These are phyloP conservation scores for Nerophis lumbriciformis DNA, from an alignment of 2,113 vertebrate genomes.

Conservation along the genomic window DNA sequence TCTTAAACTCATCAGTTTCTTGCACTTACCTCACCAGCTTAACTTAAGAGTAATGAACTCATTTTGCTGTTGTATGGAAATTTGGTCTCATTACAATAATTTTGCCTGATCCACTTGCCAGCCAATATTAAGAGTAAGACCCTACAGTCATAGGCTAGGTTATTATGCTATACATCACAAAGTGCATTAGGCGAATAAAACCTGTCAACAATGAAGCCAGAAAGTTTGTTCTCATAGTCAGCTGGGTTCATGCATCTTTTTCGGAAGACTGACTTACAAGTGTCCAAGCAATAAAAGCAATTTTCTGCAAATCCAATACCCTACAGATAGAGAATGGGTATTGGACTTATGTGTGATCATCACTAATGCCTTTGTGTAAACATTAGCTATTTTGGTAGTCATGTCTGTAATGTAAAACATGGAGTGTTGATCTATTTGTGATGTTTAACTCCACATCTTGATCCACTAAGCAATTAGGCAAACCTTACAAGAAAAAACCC, in stretches of 20 bases:
- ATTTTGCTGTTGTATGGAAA: slow-evolving; percentile 81
- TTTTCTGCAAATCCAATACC: slow-evolving; percentile 47
- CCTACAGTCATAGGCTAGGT: slow-evolving; percentile 74
- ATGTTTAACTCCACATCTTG: slow-evolving; percentile 25
- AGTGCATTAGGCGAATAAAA: slow-evolving; percentile 78
- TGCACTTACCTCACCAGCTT: slow-evolving; percentile 72
- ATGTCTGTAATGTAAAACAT: slow-evolving; percentile 25
- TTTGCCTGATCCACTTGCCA: slow-evolving; percentile 74
- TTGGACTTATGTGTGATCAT: slow-evolving; percentile 36
- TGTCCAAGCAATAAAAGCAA: slow-evolving; percentile 56
- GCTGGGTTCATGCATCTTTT: slow-evolving; percentile 68
- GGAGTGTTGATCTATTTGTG: slow-evolving; percentile 17
- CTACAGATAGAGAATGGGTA: slow-evolving; percentile 21
- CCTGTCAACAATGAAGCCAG: slow-evolving; percentile 74
- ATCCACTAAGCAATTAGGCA: slow-evolving; percentile 22
- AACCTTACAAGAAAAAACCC: slow-evolving; percentile 19
- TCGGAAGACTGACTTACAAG: slow-evolving; percentile 54
- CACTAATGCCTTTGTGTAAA: slow-evolving; percentile 39
- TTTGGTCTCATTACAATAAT: slow-evolving; percentile 81
- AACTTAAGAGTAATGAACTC: slow-evolving; percentile 80
- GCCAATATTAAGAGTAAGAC: slow-evolving; percentile 76
- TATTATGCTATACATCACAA: slow-evolving; percentile 83
- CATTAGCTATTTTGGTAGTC: slow-evolving; percentile 21
- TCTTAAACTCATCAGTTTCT: slow-evolving; percentile 74
- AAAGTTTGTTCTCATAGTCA: slow-evolving; percentile 67